Base-by-base conservation (phyloP, 1,140 invertebrate genomes). In the Reticulitermes speratus region DNA sequence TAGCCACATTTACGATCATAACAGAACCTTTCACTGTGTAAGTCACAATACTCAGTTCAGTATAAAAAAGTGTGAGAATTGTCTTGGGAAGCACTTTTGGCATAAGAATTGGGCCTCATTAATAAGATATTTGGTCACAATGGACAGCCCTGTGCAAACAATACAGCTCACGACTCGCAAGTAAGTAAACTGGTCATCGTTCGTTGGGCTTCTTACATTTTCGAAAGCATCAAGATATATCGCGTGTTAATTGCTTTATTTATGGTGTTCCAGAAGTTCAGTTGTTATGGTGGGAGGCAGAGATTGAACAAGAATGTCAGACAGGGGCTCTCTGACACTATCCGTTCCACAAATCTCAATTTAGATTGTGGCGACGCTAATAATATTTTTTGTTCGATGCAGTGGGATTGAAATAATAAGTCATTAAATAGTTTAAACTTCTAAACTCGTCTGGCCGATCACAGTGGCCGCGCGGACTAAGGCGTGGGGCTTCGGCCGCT, bases 231-330 rank as follows among this genome's bases (percentile, higher is more conserved):
- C 12, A 23, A 65, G 59, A 65, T 11, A 65, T 8, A 19, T 23
- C 21, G 8, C 38, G 38, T n/a, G n/a, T n/a, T n/a, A 5, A 75
- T 75, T 75, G 65, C n/a, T 30, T 30, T 75, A 75, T 75, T 75
- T 75, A 75, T 75, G n/a, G n/a, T 75, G 65, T 25, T 75, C 65
- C 65, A 75, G 25, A 75, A 30, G 65, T 75, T 75, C 65, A 75
- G 19, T 21, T 65, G 9, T 65, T 65, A 65, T 23, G 59, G 59
- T n/a, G 59, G 65, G 65, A 9, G 14, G 65, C 2, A 5, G n/a
- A 75, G 65, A 75, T 75, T 75, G 25, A n/a, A 30, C n/a, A 21
- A 21, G 14, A 16, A 5, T 21, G 52, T 55, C 0, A 55, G 19
- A 55, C 52, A 12, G 19, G 0, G 52, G 52, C 19, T 16, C 52